A percentile compares a stretch with the other conserved stretches of the same genome.
Evolutionary conservation across 2,113 vertebrate species (phyloP).

Genomic region (Pitta sordida): DNA sequence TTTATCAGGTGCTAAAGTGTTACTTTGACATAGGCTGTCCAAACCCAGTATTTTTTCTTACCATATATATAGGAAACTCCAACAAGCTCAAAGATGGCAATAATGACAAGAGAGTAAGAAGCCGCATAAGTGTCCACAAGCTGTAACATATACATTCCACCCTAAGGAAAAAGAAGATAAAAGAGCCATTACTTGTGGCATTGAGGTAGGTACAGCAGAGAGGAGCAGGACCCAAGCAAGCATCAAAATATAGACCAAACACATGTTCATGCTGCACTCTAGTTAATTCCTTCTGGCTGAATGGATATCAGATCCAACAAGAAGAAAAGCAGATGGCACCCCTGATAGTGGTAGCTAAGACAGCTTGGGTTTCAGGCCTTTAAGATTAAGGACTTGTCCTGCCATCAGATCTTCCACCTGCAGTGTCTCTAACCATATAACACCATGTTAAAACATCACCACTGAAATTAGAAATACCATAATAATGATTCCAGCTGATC

Average conservation of each 20-base stretch:
- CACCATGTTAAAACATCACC: background rate
- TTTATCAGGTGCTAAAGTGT: background rate
- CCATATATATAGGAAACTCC: slow-evolving; percentile 87
- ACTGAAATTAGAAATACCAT: background rate
- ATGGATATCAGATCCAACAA: background rate
- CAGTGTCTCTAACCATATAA: background rate
- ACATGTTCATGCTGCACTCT: accelerated
- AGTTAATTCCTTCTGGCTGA: background rate
- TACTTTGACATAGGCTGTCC: background rate
- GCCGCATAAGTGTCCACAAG: slow-evolving; percentile 87
- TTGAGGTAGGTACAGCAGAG: accelerated
- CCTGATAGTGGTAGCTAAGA: background rate
- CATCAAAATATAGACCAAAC: accelerated
- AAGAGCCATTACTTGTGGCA: background rate
- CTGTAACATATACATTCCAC: slow-evolving; percentile 90
- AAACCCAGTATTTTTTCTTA: slow-evolving; percentile 46
- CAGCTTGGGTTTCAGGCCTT: background rate
- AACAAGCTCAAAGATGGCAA: slow-evolving; percentile 87
- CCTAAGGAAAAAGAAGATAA: slow-evolving; percentile 64
- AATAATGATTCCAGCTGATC: background rate
- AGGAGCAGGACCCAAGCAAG: background rate
- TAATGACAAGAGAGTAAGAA: slow-evolving; percentile 88
- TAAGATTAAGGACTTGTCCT: background rate
- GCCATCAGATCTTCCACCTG: background rate
- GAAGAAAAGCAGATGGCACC: background rate